Conservation (phyloP, 1,140 invertebrate genomes). For the Ruditapes philippinarum region DNA sequence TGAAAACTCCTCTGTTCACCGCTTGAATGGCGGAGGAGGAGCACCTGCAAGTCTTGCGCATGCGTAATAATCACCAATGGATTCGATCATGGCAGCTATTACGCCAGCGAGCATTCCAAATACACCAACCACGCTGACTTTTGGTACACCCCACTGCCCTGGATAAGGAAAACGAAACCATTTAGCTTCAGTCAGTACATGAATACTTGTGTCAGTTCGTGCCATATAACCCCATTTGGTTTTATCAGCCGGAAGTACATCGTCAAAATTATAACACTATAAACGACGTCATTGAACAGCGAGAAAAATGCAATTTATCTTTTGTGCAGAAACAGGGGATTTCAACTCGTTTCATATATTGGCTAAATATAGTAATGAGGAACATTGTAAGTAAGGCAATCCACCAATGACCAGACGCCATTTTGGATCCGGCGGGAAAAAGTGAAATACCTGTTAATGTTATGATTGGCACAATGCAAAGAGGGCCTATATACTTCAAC, state of each 20-base stretch:
- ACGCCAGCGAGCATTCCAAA: conserved; percentile 84
- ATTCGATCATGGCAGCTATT: conserved; percentile 83
- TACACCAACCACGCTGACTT: conserved; percentile 76
- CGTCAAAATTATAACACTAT: too few relatives aligned
- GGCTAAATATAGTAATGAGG: conserved; percentile 94
- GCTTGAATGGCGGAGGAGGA: conserved; percentile 94
- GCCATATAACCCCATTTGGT: conserved; percentile 90
- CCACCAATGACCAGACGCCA: conserved; percentile 93
- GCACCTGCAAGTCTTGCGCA: conserved; percentile 92
- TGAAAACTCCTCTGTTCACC: conserved; percentile 92
- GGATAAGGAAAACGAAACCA: conserved; percentile 97
- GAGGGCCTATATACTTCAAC: conserved; percentile 92
- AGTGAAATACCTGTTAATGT: conserved; percentile 93
- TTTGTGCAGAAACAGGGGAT: conserved; percentile 91
- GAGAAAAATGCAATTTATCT: too few relatives aligned
- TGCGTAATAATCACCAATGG: conserved; percentile 84
- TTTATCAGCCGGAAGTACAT: conserved; percentile 88
- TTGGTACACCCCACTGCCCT: conserved; percentile 86
- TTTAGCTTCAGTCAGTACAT: conserved; percentile 91
- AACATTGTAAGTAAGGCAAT: conserved; percentile 93
- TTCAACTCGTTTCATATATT: conserved; percentile 90
- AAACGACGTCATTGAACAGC: too few relatives aligned
- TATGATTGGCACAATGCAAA: conserved; percentile 94
- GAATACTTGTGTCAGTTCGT: conserved; percentile 92
- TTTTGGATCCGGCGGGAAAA: conserved; percentile 92